Conservation (phyloP, 2,888 invertebrate genomes). For the Eupithecia inturbata region DNA sequence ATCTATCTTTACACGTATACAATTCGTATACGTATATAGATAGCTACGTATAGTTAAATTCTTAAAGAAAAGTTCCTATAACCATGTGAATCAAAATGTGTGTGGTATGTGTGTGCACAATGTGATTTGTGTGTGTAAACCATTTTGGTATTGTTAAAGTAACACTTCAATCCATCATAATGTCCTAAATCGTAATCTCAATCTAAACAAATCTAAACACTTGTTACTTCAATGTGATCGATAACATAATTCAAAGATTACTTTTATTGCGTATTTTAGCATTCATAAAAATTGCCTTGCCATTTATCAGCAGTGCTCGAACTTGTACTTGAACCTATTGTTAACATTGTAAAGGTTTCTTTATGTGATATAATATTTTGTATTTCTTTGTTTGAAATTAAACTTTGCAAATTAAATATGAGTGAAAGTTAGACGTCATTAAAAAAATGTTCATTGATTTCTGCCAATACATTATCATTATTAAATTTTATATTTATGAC, state of each 20-base stretch:
- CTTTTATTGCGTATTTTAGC: slow-evolving; percentile 1
- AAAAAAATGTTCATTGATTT: not conserved
- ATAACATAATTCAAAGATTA: not conserved
- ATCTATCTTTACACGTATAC: too few relatives aligned
- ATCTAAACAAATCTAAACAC: too few relatives aligned
- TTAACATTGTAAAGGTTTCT: not conserved
- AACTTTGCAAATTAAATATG: not conserved
- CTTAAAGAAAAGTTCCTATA: not conserved
- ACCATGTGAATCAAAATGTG: not conserved
- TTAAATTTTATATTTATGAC: not conserved
- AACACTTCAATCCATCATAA: not conserved
- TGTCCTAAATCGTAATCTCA: not conserved
- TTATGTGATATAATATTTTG: not conserved
- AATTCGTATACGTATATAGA: not conserved
- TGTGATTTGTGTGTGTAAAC: not conserved
- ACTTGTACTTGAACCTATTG: not conserved
- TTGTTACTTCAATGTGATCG: slow-evolving; percentile 4
- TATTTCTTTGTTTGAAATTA: not conserved
- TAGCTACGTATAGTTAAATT: not conserved
- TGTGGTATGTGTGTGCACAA: not conserved
- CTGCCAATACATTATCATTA: not conserved
- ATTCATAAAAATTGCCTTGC: not conserved
- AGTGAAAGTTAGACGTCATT: not conserved
- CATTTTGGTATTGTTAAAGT: not conserved
- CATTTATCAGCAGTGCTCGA: not conserved